These are phyloP conservation scores for Rapana venosa DNA, from an alignment of 2,888 invertebrate species.

Conservation along the genomic window DNA sequence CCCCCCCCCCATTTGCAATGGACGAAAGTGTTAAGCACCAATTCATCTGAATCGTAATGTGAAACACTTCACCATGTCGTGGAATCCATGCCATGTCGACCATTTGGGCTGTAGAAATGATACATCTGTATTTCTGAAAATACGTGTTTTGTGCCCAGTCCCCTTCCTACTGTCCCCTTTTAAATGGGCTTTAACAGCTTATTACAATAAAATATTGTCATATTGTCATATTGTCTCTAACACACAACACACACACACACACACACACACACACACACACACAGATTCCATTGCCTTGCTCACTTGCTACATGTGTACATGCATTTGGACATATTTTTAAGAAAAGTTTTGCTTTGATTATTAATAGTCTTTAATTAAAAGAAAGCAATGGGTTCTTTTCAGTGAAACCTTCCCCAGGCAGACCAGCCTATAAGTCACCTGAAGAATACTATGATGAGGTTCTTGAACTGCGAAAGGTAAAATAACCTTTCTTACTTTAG, in stretches of 20 bases:
- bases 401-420: constrained; percentile 68
- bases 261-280: background rate
- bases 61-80: no score
- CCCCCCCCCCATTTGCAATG: no score
- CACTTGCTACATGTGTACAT: background rate
- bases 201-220: no score
- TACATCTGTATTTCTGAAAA: no score
- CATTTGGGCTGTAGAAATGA: no score
- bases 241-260: constrained; percentile 30
- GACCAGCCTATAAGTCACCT: constrained; percentile 75
- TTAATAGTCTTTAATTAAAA: background rate
- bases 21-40: no score
- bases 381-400: background rate
- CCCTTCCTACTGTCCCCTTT: no score
- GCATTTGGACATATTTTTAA: background rate
- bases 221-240: no score
- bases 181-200: no score
- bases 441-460: constrained; percentile 78
- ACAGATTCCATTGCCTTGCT: background rate
- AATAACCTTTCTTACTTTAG: background rate
- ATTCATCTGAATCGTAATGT: no score
- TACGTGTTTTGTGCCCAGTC: no score
- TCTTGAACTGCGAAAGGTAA: constrained; percentile 74
- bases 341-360: background rate
- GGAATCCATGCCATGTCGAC: no score